These are phyloP conservation scores for Latrodectus geometricus DNA, from an alignment of 1,140 invertebrate species.

Conservation along the genomic window DNA sequence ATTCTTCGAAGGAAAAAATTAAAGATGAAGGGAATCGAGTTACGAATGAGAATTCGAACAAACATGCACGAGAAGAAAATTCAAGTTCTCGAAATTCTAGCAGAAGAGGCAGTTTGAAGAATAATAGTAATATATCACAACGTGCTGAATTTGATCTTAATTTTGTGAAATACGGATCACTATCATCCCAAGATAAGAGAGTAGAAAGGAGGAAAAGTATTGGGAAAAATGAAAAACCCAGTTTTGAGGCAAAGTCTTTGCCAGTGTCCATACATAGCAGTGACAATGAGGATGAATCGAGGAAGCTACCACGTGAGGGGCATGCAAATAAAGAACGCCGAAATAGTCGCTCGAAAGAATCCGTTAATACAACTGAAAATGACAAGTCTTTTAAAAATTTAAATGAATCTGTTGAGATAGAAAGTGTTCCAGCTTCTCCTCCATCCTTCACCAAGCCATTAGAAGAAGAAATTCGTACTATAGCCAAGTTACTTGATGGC, in stretches of 20 bases:
- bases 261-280: neutral
- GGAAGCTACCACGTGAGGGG: neutral
- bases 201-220: slow-evolving; percentile 9
- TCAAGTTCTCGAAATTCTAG: neutral
- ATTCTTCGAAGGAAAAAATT: neutral
- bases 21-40: neutral
- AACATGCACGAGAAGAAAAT: neutral
- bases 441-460: slow-evolving; percentile 1
- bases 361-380: no score
- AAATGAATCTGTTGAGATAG: neutral
- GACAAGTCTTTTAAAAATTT: no score
- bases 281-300: neutral
- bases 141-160: slow-evolving; percentile 45
- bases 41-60: slow-evolving; percentile 8
- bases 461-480: slow-evolving; percentile 46
- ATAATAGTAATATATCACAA: neutral
- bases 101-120: slow-evolving; percentile 16
- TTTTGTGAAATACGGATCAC: slow-evolving; percentile 46
- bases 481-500: slow-evolving; percentile 38
- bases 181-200: neutral
- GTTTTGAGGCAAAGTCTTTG: neutral
- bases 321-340: neutral
- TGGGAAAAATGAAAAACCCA: neutral
- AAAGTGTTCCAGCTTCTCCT: slow-evolving; percentile 15
- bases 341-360: no score